A percentile compares a stretch with the other conserved stretches of the same genome.
phyloP scores from a whole-genome alignment of 37 sponge, comb jelly and placozoan genomes.

The Ephydatia muelleri region DNA sequence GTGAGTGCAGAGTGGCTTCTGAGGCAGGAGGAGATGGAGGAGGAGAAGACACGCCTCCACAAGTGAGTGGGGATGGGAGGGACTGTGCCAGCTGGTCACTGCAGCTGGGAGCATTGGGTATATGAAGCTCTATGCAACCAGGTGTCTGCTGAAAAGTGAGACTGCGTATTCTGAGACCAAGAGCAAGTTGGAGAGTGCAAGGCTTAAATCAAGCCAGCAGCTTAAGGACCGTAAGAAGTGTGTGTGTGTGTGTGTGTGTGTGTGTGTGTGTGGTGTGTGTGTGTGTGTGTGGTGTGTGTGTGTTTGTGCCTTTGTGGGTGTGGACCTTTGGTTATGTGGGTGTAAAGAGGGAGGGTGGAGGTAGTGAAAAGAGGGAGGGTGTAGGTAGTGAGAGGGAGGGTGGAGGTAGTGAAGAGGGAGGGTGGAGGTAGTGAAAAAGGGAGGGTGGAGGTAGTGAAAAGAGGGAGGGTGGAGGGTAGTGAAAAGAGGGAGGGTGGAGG shows the following conservation, averaged over 20 bases:
- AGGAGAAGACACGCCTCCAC: constrained; percentile 21
- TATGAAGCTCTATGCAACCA: not conserved
- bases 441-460: no score
- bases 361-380: no score
- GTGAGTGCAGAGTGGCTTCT: constrained; percentile 15
- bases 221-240: constrained; percentile 20
- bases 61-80: constrained; percentile 14
- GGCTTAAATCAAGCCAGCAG: not conserved
- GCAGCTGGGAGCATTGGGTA: not conserved
- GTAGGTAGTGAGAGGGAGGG: not conserved
- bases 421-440: no score
- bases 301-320: not conserved
- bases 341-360: no score
- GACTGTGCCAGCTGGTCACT: no score
- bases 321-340: not conserved
- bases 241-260: not conserved
- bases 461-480: no score
- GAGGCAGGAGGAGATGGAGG: constrained; percentile 12
- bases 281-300: not conserved
- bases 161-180: constrained; percentile 31
- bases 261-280: not conserved
- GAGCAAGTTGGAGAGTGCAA: not conserved
- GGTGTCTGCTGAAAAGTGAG: constrained; percentile 23
- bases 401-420: no score
- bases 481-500: no score